A percentile compares a stretch with the other conserved stretches of the same genome.
Conservation (phyloP, 2,113 vertebrate genomes). For the Bucco capensis region DNA sequence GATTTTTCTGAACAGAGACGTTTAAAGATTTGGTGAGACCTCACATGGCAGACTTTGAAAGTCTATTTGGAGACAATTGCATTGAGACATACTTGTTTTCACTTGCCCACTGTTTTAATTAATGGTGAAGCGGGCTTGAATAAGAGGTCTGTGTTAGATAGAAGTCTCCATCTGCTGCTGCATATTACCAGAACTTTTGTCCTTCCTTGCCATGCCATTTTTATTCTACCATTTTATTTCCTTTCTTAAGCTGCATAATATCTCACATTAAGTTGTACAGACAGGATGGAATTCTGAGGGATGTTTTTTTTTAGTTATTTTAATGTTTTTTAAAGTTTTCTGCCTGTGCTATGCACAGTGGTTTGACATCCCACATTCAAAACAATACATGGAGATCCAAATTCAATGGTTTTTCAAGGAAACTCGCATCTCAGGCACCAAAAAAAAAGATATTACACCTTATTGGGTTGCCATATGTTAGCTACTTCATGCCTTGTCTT, state of each 20-base stretch:
- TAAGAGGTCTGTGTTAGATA: slow-evolving; percentile 36
- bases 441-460: background rate
- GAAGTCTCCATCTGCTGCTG: slow-evolving; percentile 60
- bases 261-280: background rate
- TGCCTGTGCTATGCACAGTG: background rate
- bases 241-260: background rate
- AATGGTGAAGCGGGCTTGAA: slow-evolving; percentile 29
- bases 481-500: background rate
- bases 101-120: slow-evolving; percentile 46
- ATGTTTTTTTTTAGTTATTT: background rate
- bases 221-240: slow-evolving; percentile 1
- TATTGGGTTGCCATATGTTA: background rate
- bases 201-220: background rate
- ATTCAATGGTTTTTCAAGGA: background rate
- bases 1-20: slow-evolving; percentile 11
- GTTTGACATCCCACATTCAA: background rate
- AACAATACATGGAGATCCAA: background rate
- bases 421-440: background rate
- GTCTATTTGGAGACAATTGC: slow-evolving; percentile 27
- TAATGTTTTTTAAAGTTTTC: background rate
- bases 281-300: background rate
- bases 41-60: slow-evolving; percentile 11
- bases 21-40: slow-evolving; percentile 27
- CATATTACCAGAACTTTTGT: slow-evolving; percentile 39
- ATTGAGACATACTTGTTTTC: slow-evolving; percentile 44